Conservation (phyloP, 2,888 invertebrate genomes). For the Parasteatoda lunata region DNA sequence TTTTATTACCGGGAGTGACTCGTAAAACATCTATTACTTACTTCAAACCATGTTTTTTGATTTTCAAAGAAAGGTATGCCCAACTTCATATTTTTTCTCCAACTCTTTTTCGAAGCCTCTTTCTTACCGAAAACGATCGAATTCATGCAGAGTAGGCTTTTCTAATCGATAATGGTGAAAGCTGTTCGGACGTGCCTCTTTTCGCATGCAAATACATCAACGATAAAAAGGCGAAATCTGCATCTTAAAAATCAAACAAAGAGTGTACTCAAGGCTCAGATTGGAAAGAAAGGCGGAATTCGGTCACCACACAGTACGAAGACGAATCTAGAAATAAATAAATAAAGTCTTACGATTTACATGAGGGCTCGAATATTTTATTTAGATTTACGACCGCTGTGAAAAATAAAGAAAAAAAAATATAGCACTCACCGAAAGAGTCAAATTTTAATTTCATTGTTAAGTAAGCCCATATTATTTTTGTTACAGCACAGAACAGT, state of each 20-base stretch:
- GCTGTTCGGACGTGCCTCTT: conserved; percentile 17
- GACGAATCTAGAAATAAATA: too few relatives aligned
- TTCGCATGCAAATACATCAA: conserved; percentile 18
- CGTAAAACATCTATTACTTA: conserved; percentile 54
- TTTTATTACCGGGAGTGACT: conserved; percentile 26
- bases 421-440: too few relatives aligned
- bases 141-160: conserved; percentile 10
- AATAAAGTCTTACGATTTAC: too few relatives aligned
- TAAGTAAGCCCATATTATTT: too few relatives aligned
- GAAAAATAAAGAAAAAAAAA: too few relatives aligned
- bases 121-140: conserved; percentile 7
- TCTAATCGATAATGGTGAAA: conserved; percentile 28
- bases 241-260: background rate
- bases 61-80: background rate
- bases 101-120: conserved; percentile 3
- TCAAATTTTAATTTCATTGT: too few relatives aligned
- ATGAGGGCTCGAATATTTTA: too few relatives aligned
- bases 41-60: background rate
- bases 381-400: too few relatives aligned
- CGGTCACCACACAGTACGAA: too few relatives aligned
- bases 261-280: too few relatives aligned
- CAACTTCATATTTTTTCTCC: background rate
- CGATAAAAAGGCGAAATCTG: background rate
- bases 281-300: too few relatives aligned
- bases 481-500: too few relatives aligned